Evolutionary conservation across 2,888 invertebrate species (phyloP), one percentile per base, ranked within the genome.

Genomic region (Pachliopta kotzebuea): DNA sequence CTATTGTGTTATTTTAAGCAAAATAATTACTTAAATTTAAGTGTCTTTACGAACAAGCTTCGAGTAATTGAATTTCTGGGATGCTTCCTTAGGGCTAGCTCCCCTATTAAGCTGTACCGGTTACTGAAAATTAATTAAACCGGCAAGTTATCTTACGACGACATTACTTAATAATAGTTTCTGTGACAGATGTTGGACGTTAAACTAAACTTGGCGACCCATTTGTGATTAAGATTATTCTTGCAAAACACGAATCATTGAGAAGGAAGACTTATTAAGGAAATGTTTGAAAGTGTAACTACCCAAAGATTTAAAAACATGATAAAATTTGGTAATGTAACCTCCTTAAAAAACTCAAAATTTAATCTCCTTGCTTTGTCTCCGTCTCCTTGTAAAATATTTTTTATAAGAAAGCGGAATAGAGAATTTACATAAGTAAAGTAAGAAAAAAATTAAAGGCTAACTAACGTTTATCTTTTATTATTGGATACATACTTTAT

Each of bases 121-220:
- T 55, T 59, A 59, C 63, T 58, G 58, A 63, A 63, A 63, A 63
- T 63, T 59, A 63, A 63, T 59, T 63, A 63, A 63, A 59, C 49
- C 63, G 54, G 18, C 31, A 31, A 63, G 63, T 58, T 55, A 63
- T 63, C 59, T 55, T 59, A 54, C 59, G 58, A 58, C 63, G 57
- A 63, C 63, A 63, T 59, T 59, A 63, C 23, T 58, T 63, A 58
- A 63, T 55, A 63, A 59, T 64, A 64, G 64, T 55, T 63, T 59
- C 58, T 42, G 55, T 31, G 59, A 60, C 59, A 59, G 63, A 63
- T 59, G 63, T 52, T 58, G 49, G 59, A 63, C 42, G 31, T 23
- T 63, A 58, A 63, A 63, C 58, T 59, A 59, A 59, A 63, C 55
- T 59, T 59, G 23, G 58, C 14, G 45, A 23, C 20, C 24, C 9